These are phyloP conservation scores for Lepidurus arcticus DNA, from an alignment of 1,140 invertebrate species.

Conservation along the genomic window DNA sequence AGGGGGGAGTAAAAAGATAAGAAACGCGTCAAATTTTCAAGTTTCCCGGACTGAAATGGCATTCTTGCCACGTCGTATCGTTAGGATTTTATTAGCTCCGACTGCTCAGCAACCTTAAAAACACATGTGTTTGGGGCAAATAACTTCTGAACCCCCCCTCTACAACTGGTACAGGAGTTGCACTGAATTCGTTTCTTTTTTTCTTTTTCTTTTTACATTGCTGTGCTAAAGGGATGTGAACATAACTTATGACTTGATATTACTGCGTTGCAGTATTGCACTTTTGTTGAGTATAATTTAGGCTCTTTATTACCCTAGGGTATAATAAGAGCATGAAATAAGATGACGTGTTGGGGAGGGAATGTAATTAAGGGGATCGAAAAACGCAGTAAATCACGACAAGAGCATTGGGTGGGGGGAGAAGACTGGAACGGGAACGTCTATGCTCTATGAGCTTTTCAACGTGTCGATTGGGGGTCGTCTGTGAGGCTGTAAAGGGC, in stretches of 20 bases:
- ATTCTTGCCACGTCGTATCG: slow-evolving; percentile 18
- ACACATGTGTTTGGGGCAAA: background rate
- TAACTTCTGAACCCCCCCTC: background rate
- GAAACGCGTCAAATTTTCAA: background rate
- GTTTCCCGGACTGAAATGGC: background rate
- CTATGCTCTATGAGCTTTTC: background rate
- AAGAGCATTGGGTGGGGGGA: background rate
- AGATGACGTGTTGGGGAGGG: background rate
- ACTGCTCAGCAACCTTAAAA: background rate
- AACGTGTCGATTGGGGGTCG: slow-evolving; percentile 13
- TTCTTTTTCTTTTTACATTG: too few relatives aligned
- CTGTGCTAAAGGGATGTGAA: too few relatives aligned
- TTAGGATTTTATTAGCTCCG: background rate
- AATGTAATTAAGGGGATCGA: background rate
- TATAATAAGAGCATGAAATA: slow-evolving; percentile 17
- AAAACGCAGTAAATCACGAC: slow-evolving; percentile 2
- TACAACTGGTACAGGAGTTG: too few relatives aligned
- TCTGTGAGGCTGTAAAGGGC: slow-evolving; percentile 2
- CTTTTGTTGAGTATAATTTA: background rate
- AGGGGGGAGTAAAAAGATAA: slow-evolving; percentile 2
- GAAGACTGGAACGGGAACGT: background rate
- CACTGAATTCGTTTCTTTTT: too few relatives aligned
- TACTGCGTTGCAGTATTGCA: too few relatives aligned
- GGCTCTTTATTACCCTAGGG: background rate
- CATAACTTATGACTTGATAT: too few relatives aligned